Base-by-base conservation (phyloP, 2,888 invertebrate genomes). In the Troglohyphantes excavatus region DNA sequence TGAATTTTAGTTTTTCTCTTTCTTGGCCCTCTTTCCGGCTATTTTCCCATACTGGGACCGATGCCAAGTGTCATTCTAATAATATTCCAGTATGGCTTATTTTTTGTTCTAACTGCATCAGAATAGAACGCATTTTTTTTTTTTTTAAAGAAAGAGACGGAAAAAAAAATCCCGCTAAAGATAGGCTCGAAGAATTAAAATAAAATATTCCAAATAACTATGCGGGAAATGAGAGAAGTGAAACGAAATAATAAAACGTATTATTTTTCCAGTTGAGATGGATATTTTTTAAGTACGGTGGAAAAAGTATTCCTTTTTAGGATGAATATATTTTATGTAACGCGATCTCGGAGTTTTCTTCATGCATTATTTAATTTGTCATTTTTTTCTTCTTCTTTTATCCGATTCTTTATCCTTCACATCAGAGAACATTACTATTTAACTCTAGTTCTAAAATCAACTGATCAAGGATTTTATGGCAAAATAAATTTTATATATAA, bases 31-130 rank as follows among this genome's bases (percentile, higher is more conserved):
- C 46, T 46, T 72, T 63, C 61, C 59, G 46, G 61, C 61, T 70
- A 61, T 72, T 61, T 33, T 59, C 39, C 26, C 23, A 72, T 43
- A 72, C 72, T 86, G 78, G 86, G 86, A 76, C 61, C 61, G 63
- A 79, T 86, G 86, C 86, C 86, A 86, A 86, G 70, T 86, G 86
- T 86, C 86, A 79, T 86, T 86, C 86, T 86, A 79, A 86, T 86
- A 86, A 86, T 86, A 86, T 86, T 86, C 78, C 70, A 26, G 70
- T 63, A 72, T 39, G 61, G 63, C 27, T 39, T 70, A 2, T 26
- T 65, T 78, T 63, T 29, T 81, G 19, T 19, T 13, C 33, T 39
- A 63, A 63, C 63, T 33, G 39, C 46, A 53, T 21, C 53, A 27
- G 39, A 63, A 70, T 73, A 70, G 65, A 73, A 73, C 11, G 2